A percentile compares a stretch with the other conserved stretches of the same genome.
phyloP scores from a whole-genome alignment of 2,113 vertebrate species.

The Paratilapia polleni region DNA sequence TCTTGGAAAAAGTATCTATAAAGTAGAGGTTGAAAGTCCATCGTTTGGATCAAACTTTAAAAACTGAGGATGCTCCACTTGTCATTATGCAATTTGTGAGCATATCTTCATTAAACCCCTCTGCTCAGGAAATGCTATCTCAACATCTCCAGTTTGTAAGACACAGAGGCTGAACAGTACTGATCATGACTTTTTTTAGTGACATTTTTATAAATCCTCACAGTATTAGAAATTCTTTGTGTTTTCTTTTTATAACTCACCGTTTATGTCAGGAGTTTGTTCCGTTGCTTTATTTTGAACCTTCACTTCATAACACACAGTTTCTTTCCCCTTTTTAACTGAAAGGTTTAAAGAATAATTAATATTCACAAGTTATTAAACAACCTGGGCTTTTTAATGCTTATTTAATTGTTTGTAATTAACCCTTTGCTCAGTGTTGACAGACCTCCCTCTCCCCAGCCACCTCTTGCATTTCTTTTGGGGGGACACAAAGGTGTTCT shows the following conservation, averaged over 20 bases:
- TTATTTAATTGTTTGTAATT: too few species aligned
- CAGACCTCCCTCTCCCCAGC: too few species aligned
- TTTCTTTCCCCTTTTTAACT: constrained; percentile 20
- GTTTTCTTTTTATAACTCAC: constrained; percentile 1
- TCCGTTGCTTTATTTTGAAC: rapidly evolving
- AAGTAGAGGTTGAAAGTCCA: rapidly evolving
- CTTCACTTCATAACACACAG: constrained; percentile 37
- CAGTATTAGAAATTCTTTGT: background rate
- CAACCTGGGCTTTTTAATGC: too few species aligned
- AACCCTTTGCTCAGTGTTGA: too few species aligned
- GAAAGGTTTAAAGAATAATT: background rate
- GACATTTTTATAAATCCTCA: background rate
- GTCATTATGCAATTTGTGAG: background rate
- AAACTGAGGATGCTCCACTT: background rate
- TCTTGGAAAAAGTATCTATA: too few species aligned
- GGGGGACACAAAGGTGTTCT: too few species aligned
- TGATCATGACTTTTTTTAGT: background rate
- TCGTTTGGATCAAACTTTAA: background rate
- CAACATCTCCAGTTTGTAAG: background rate
- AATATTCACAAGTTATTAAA: background rate
- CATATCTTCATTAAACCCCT: background rate
- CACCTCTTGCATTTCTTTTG: too few species aligned
- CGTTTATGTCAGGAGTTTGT: background rate
- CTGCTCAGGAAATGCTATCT: background rate
- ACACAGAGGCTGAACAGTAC: background rate